Evolutionary conservation across 2,888 invertebrate genomes (phyloP).

Genomic region (Laspeyria flexula): DNA sequence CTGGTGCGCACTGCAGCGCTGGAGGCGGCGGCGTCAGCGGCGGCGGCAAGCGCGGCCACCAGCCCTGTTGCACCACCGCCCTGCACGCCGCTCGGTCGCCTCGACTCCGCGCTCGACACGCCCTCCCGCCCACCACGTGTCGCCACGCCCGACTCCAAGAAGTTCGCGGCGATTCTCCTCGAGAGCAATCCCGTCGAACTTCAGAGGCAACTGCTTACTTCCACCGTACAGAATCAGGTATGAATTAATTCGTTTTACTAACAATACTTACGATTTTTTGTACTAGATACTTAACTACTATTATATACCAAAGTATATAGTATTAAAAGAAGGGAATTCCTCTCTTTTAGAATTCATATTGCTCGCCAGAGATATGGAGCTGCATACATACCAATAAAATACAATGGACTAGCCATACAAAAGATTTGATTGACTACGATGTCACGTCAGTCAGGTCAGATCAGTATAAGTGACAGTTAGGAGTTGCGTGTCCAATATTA

Average conservation of each 20-base stretch:
- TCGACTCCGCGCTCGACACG: constrained; percentile 89
- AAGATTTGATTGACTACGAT: no score
- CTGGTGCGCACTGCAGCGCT: constrained; percentile 89
- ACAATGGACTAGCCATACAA: no score
- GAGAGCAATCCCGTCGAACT: constrained; percentile 93
- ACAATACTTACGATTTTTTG: neutral
- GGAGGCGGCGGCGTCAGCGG: constrained; percentile 79
- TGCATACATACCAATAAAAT: no score
- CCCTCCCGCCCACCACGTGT: constrained; percentile 88
- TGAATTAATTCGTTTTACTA: constrained; percentile 28
- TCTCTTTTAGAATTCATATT: neutral
- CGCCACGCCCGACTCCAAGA: constrained; percentile 89
- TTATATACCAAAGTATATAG: no score
- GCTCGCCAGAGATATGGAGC: neutral
- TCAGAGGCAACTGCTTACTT: constrained; percentile 92
- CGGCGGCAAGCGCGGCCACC: constrained; percentile 45
- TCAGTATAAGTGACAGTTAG: constrained; percentile 22
- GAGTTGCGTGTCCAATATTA: constrained; percentile 17
- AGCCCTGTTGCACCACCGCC: constrained; percentile 67
- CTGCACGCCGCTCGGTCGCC: constrained; percentile 87
- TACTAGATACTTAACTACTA: neutral
- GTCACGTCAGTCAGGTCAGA: no score
- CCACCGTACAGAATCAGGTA: constrained; percentile 95
- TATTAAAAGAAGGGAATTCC: neutral
- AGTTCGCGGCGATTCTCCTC: constrained; percentile 93